Base-by-base conservation (phyloP, 2,113 vertebrate species). In the Xerus inauris region DNA sequence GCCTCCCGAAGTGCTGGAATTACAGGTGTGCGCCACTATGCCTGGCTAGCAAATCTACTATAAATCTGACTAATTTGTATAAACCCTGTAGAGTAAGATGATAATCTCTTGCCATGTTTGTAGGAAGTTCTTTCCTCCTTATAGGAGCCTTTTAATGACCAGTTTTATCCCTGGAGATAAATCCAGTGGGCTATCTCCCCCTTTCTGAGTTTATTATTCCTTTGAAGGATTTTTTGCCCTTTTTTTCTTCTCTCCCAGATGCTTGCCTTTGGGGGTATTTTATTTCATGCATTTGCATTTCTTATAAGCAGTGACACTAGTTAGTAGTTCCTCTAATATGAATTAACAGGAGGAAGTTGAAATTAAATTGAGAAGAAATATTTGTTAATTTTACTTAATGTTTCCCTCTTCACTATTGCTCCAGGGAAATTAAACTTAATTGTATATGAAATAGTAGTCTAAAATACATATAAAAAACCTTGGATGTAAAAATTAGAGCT, bases 371-470 rank as follows among this genome's bases (percentile, higher is more conserved):
- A 94, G 28, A 90, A 87, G 76, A 85, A 86, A 80, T 95, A 80
- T 73, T 89, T 89, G 76, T 95, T 97, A 92, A 79, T 96, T 91
- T 93, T 79, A 86, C 93, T 93, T 93, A 80, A 65, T 83, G 84
- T 42, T 96, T 92, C 62, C 54, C 82, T 96, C 32, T 49, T 83
- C 72, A 54, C 64, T 86, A 3, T 88, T 91, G 47, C 87, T 19
- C 67, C 2, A 42, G 28, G 86, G 45, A 95, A 95, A 94, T 88
- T 59, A 95, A 94, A 83, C 26, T 92, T 94, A 95, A 90, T 94
- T 87, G 49, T 85, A 40, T 81, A 17, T 92, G 62, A 91, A 84
- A 88, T 96, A 76, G 32, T 94, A 65, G 80, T 88, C 49, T 83
- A 97, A 73, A 97, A 51, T 72, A 19, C 65, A 65, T 62, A 65